Evolutionary conservation across 2,797 vertebrate species (phyloP), one percentile per base, ranked within the genome.

Genomic region (Petrocephalus schoutedeni): DNA sequence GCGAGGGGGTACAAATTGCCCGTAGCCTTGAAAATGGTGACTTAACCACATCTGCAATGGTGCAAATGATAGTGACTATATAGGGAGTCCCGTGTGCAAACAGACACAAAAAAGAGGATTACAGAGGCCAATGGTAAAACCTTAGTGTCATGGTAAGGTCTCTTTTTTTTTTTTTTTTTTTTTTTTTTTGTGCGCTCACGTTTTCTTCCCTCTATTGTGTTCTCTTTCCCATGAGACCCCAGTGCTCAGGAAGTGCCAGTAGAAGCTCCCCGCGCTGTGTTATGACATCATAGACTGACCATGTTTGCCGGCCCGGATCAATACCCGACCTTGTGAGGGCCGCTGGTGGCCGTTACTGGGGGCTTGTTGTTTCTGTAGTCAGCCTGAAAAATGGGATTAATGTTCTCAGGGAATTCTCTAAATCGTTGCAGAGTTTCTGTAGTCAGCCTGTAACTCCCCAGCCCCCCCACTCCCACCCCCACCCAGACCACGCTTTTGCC

Each of bases 301-400:
- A 77, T 21, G 86, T 87, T 12, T 87, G 88, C 87, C 74, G 86
- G 56, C 87, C 64, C 86, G 64, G 86, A 89, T 88, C 61, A 89
- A 89, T 88, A 89, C 77, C 88, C 86, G 59, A 86, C 87, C 57
- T 87, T 88, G 59, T 89, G 77, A 88, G 88, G 82, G 87, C 77
- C 83, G 87, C 84, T 87, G 89, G 90, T 91, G 51, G 87, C 88
- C 89, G 89, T 90, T 91, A 89, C 82, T 89, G 56, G 58, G 61
- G 56, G 45, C 23, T 85, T 71, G 23, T 86, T 89, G 88, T 87
- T 77, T 58, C 67, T 87, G 56, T 89, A 90, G 56, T 89, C 91
- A 49, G 64, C 36, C 16, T 71, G 58, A 83, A 87, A 86, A 88
- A 64, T 49, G 12, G 54, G 36, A 89, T 87, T 77, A 88, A 64